Base-by-base conservation (phyloP, 1,140 invertebrate genomes). In the Gryllus bimaculatus region DNA sequence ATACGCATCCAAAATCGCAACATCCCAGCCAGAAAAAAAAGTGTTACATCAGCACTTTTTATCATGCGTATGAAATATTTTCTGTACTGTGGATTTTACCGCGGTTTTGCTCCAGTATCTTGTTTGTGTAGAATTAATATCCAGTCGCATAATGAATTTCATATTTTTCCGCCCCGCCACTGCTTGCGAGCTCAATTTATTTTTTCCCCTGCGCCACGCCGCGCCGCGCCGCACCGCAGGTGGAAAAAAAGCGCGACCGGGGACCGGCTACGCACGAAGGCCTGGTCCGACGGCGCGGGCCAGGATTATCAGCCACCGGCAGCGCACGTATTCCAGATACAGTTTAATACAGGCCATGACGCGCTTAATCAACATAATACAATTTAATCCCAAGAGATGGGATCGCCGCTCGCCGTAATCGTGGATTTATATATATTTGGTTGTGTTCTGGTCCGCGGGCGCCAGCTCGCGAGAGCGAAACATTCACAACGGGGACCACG, bases 331-430 rank as follows among this genome's bases (percentile, higher is more conserved):
- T 66, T 66, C 54, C 54, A 66, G 54, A 66, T 66, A 66, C 54
- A 66, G 54, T 66, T 66, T 66, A 66, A 66, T 66, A 66, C 54
- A 66, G 54, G 54, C 54, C 54, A 66, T 66, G 54, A 66, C 54
- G 54, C 54, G 54, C 54, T 66, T 66, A 66, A 66, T 66, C 54
- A 66, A 66, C 54, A 66, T 66, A 66, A 66, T 66, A 66, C 54
- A 66, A 66, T 66, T 66, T 66, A 66, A 66, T 66, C 54, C 54
- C 54, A 18, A 66, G 54, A 66, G 54, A 66, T 18, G 54, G 54
- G 10, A 66, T 66, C 54, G 54, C 54, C 7, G 54, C 54, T 10
- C 54, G 18, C 10, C 54, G 54, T 66, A 66, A 66, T 66, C 54
- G 54, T 66, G 54, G 54, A 66, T 66, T 66, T 66, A 66, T 66